Conservation (phyloP, 2,888 invertebrate genomes). For the Cryptops parisi region DNA sequence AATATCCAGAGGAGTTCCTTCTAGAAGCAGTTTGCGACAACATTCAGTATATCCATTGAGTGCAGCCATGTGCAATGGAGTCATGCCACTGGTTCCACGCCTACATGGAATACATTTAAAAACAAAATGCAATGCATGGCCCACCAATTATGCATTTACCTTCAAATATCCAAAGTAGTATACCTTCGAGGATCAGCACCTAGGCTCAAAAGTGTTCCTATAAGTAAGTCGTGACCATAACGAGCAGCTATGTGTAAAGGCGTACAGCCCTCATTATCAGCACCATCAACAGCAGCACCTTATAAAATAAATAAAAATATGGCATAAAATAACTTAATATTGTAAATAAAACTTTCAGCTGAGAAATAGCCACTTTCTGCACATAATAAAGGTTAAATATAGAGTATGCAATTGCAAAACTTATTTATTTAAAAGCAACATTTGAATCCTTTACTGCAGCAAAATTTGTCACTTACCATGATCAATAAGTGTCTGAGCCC, state of each 20-base stretch:
- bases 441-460: neutral
- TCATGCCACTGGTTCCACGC: slow-evolving; percentile 34
- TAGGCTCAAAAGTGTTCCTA: slow-evolving; percentile 37
- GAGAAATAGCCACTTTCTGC: too few species aligned
- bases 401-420: too few species aligned
- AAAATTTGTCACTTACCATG: slow-evolving; percentile 33
- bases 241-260: slow-evolving; percentile 48
- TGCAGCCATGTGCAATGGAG: slow-evolving; percentile 47
- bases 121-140: neutral
- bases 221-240: slow-evolving; percentile 42
- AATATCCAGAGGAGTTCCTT: slow-evolving; percentile 40
- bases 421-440: neutral
- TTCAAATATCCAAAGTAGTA: too few species aligned
- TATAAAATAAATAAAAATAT: slow-evolving; percentile 17
- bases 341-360: too few species aligned
- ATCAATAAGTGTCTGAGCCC: slow-evolving; percentile 45
- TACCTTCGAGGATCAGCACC: slow-evolving; percentile 38
- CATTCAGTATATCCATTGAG: slow-evolving; percentile 47
- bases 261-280: slow-evolving; percentile 45
- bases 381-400: too few species aligned
- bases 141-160: too few species aligned
- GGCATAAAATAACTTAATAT: too few species aligned
- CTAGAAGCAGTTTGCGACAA: slow-evolving; percentile 41
- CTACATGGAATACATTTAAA: slow-evolving; percentile 16
- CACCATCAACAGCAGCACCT: slow-evolving; percentile 40